Evolutionary conservation across 2,113 vertebrate genomes (phyloP).

Genomic region (Lophius piscatorius): DNA sequence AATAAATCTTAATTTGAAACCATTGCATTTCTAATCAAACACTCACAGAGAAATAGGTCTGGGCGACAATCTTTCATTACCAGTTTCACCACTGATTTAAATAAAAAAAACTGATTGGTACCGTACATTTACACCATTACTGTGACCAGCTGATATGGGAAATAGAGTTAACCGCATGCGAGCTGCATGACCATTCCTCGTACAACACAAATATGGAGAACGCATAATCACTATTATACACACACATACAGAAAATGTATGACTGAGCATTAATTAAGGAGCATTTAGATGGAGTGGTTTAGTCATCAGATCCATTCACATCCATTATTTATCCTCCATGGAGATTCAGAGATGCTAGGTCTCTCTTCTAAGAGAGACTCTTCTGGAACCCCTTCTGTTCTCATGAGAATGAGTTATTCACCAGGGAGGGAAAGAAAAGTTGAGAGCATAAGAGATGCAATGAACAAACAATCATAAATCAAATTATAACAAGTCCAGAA

Average conservation of each 20-base stretch:
- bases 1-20: slow-evolving; percentile 75
- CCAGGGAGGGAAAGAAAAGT: slow-evolving; percentile 40
- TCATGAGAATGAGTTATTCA: slow-evolving; percentile 59
- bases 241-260: slow-evolving; percentile 45
- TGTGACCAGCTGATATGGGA: no score
- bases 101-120: slow-evolving; percentile 64
- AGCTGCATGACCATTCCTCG: slow-evolving; percentile 7
- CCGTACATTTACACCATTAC: no score
- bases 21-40: slow-evolving; percentile 77
- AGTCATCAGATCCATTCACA: slow-evolving; percentile 76
- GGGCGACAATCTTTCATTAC: slow-evolving; percentile 67
- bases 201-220: slow-evolving; percentile 1
- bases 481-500: slow-evolving; percentile 20
- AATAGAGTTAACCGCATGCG: slow-evolving; percentile 42
- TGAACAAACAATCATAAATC: slow-evolving; percentile 23
- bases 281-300: slow-evolving; percentile 74
- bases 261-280: slow-evolving; percentile 65
- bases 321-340: slow-evolving; percentile 76
- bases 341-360: slow-evolving; percentile 55
- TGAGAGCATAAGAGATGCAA: slow-evolving; percentile 22
- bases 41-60: slow-evolving; percentile 64
- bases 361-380: slow-evolving; percentile 64
- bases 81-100: slow-evolving; percentile 67
- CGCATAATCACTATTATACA: slow-evolving; percentile 13
- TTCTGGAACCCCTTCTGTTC: slow-evolving; percentile 67